phyloP scores from a whole-genome alignment of 2,797 vertebrate species.

The Falco berigora region DNA sequence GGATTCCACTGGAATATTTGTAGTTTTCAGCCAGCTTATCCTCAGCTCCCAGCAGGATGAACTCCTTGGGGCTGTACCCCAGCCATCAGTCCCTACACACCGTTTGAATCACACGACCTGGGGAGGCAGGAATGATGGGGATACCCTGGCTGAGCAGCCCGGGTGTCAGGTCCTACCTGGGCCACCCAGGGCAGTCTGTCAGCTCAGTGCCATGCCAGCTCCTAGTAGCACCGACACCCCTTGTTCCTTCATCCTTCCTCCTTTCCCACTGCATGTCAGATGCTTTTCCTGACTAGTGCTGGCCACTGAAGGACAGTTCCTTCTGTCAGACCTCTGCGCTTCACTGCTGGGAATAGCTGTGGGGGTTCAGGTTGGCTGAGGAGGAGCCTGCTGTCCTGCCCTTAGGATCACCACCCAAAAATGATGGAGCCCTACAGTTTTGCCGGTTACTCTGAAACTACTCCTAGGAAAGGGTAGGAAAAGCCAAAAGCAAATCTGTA shows the following conservation, averaged over 20 bases:
- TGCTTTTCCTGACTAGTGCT: not conserved
- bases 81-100: not conserved
- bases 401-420: not conserved
- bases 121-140: not conserved
- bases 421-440: not conserved
- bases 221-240: accelerated
- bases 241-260: not conserved
- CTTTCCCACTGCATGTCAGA: not conserved
- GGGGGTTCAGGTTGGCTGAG: not conserved
- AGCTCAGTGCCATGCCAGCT: not conserved
- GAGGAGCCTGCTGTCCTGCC: not conserved
- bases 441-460: not conserved
- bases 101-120: not conserved
- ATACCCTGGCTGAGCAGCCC: not conserved
- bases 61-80: not conserved
- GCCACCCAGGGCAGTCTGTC: not conserved
- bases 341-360: not conserved
- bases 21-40: not conserved
- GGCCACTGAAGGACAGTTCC: not conserved
- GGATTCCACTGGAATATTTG: not conserved
- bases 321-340: not conserved
- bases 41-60: not conserved
- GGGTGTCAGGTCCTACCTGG: not conserved
- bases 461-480: not conserved
- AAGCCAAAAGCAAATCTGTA: not conserved